Evolutionary conservation across 2,797 vertebrate genomes (phyloP).

Genomic region (Lepus oiostolus): DNA sequence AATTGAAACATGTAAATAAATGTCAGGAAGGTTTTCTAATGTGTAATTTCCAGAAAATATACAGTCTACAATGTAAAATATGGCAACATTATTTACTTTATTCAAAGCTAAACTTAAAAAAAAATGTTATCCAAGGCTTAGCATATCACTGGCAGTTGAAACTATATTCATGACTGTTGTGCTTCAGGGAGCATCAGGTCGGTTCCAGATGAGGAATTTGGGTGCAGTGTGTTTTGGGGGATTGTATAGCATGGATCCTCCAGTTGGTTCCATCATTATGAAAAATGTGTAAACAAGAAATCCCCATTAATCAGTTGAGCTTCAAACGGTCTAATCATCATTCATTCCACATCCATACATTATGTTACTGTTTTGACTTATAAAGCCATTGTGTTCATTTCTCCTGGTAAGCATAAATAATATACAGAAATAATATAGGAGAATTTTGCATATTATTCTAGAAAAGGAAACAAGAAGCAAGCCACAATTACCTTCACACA

Average conservation of each 20-base stretch:
- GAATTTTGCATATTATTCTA: not conserved
- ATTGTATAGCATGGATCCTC: not conserved
- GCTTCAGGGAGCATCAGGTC: slow-evolving; percentile 12
- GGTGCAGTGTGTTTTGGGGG: not conserved
- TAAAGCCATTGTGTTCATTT: slow-evolving; percentile 21
- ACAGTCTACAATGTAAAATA: slow-evolving; percentile 40
- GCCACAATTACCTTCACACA: not conserved
- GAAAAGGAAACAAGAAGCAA: slow-evolving; percentile 44
- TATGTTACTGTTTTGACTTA: slow-evolving; percentile 24
- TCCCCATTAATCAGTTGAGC: not conserved
- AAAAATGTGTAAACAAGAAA: slow-evolving; percentile 44
- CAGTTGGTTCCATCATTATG: slow-evolving; percentile 25
- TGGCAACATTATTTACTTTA: slow-evolving; percentile 29
- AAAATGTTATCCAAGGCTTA: not conserved
- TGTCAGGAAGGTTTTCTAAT: not conserved
- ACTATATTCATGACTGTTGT: slow-evolving; percentile 18
- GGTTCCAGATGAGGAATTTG: not conserved
- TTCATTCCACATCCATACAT: slow-evolving; percentile 12
- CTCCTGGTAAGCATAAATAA: slow-evolving; percentile 53
- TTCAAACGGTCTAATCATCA: slow-evolving; percentile 50
- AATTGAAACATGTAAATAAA: slow-evolving; percentile 35
- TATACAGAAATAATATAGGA: not conserved
- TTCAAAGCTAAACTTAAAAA: slow-evolving; percentile 61
- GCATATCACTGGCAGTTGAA: slow-evolving; percentile 13
- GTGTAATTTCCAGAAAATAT: slow-evolving; percentile 55